phyloP scores from a whole-genome alignment of 2,113 vertebrate species.

The Antechinus flavipes region DNA sequence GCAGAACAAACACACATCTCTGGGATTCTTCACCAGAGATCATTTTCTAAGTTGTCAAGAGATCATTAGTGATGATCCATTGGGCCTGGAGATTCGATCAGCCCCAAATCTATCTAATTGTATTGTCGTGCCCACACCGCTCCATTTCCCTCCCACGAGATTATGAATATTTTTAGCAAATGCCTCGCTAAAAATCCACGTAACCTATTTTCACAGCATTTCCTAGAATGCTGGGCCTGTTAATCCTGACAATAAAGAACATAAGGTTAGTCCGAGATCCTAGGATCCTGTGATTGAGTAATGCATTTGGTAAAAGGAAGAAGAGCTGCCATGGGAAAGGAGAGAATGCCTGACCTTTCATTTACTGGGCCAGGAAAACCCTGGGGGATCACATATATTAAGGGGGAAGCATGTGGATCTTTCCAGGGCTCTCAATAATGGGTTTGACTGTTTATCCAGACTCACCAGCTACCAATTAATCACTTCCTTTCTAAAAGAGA shows the following conservation, averaged over 20 bases:
- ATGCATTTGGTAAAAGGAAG: background rate
- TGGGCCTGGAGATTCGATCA: background rate
- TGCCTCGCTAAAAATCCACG: background rate
- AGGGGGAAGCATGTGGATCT: background rate
- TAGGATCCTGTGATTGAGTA: background rate
- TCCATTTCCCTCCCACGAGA: background rate
- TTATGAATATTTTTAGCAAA: background rate
- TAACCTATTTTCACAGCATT: background rate
- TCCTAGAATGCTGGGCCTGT: background rate
- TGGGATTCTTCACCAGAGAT: background rate
- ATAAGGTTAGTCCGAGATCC: background rate
- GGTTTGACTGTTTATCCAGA: background rate
- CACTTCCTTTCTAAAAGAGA: conserved; percentile 14
- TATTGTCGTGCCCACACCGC: background rate
- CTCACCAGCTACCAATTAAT: conserved; percentile 21
- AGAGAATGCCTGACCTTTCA: background rate
- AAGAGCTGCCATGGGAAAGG: background rate
- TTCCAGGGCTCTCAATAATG: background rate
- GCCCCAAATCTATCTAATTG: background rate
- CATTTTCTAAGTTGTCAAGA: background rate
- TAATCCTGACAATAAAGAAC: background rate
- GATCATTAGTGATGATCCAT: background rate
- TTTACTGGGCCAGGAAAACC: background rate
- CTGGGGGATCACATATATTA: background rate
- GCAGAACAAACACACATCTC: background rate